Percentiles rank a stretch among this genome's conserved stretches.
phyloP scores from a whole-genome alignment of 2,797 vertebrate species.

The Lutjanus campechanus region DNA sequence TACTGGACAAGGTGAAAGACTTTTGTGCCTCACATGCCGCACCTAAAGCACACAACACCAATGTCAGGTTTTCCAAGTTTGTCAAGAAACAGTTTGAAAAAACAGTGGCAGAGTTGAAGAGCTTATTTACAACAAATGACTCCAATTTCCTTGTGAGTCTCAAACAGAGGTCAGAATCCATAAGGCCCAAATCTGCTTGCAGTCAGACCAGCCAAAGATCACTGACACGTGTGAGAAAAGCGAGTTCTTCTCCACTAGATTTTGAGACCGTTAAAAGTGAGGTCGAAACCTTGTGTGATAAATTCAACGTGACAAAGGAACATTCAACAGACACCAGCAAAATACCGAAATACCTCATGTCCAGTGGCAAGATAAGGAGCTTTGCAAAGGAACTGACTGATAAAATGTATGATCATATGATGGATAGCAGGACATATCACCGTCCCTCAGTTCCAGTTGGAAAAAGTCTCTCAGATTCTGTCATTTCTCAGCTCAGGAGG shows the following conservation, averaged over 20 bases:
- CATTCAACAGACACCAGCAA: neutral
- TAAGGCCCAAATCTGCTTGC: too few relatives aligned
- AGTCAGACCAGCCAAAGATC: too few relatives aligned
- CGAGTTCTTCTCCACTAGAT: too few relatives aligned
- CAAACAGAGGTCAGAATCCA: neutral
- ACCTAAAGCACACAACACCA: neutral
- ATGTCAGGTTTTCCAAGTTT: neutral
- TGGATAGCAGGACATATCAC: neutral
- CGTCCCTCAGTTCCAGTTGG: accelerated
- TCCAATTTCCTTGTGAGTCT: neutral
- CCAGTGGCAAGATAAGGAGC: neutral
- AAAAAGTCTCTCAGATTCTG: neutral
- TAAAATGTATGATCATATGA: neutral
- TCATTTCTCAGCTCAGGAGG: neutral
- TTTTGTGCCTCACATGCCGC: neutral
- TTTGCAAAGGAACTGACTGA: neutral
- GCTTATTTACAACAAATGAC: accelerated
- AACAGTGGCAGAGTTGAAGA: neutral
- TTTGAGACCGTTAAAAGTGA: neutral
- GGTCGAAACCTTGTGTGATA: neutral
- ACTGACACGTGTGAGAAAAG: neutral
- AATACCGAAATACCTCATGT: too few relatives aligned
- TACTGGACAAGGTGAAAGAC: neutral
- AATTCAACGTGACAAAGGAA: neutral
- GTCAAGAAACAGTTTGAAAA: neutral